phyloP scores from a whole-genome alignment of 2,797 vertebrate species.

The Centroberyx gerrardi region DNA sequence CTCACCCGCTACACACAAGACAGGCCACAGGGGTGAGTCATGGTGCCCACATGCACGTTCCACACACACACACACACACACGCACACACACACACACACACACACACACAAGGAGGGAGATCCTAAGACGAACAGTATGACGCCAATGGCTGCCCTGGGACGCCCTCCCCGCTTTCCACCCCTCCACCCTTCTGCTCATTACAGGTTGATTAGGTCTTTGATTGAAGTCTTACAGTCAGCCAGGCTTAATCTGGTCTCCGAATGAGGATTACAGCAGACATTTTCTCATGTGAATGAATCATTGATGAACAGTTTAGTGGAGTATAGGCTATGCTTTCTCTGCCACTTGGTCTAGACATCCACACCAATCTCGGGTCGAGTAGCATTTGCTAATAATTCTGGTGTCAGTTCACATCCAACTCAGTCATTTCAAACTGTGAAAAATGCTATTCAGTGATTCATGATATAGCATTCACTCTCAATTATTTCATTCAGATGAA shows the following conservation, averaged over 20 bases:
- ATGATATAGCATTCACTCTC: no score
- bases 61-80: slow-evolving; percentile 20
- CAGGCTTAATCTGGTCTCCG: background rate
- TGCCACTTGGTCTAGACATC: no score
- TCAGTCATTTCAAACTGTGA: background rate
- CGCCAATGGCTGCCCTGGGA: background rate
- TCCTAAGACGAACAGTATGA: no score
- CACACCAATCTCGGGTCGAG: background rate
- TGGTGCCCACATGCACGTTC: background rate
- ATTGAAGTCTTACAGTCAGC: background rate
- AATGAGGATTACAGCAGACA: background rate
- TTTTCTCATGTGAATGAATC: slow-evolving; percentile 13
- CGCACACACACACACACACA: slow-evolving; percentile 36
- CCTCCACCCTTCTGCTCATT: background rate
- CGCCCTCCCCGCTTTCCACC: background rate
- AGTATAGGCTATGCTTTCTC: no score
- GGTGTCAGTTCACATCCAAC: background rate
- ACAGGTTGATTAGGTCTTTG: background rate
- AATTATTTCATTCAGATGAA: background rate
- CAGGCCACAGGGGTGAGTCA: background rate
- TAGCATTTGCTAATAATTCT: background rate
- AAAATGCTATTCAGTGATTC: background rate
- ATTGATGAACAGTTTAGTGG: slow-evolving; percentile 2
- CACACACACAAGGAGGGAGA: slow-evolving; percentile 22
- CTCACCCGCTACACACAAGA: background rate